Evolutionary conservation across 2,888 invertebrate genomes (phyloP).

Genomic region (Acanthosepion lycidas): DNA sequence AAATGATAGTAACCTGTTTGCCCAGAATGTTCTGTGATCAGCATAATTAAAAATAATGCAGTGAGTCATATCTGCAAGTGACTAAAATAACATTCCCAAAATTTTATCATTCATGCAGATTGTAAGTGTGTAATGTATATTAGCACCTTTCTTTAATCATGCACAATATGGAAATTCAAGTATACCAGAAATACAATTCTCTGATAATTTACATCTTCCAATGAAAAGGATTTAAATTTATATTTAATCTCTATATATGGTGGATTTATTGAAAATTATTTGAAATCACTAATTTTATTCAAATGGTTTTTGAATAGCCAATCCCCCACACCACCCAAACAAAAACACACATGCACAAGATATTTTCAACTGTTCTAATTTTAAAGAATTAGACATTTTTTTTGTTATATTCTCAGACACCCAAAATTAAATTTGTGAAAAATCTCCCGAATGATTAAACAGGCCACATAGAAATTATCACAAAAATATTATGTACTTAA

Average conservation of each 20-base stretch:
- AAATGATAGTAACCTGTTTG: neutral
- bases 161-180: neutral
- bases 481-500: neutral
- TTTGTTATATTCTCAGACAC: no score
- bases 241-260: neutral
- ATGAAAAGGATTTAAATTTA: no score
- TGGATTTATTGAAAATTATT: neutral
- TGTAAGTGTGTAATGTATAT: conserved; percentile 39
- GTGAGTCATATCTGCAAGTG: neutral
- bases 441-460: no score
- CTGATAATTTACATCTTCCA: no score
- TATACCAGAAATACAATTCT: no score
- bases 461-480: no score
- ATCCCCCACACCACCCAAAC: no score
- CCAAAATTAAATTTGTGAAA: no score
- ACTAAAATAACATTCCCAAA: neutral
- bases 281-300: neutral
- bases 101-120: neutral
- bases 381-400: no score
- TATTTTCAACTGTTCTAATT: neutral
- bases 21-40: no score
- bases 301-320: neutral
- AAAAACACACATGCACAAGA: neutral
- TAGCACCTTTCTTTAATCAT: neutral
- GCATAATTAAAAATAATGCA: neutral